Evolutionary conservation across 2,888 invertebrate genomes (phyloP), one percentile per base, ranked within the genome.

Genomic region (Coleophora deauratella): DNA sequence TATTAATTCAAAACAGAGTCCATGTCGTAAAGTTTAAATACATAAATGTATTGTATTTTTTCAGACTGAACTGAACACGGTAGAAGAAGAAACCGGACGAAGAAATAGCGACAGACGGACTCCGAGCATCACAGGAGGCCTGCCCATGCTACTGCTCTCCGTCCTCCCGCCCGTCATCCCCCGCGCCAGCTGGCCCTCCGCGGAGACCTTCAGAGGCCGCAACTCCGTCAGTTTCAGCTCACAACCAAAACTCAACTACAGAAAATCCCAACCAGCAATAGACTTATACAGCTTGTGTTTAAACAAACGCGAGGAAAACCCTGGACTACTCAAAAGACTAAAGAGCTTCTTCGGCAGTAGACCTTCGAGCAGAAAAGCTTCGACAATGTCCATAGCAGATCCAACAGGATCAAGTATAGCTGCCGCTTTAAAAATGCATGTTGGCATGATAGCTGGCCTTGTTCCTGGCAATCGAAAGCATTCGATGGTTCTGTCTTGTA

Each of bases 131-230:
- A 88, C 89, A 27, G 91, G 91, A 10, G 91, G 91, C 12, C 74
- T 92, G 14, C 92, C 92, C 0, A 87, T 92, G 73, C 79, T 92
- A 8, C 72, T 92, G 27, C 87, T 93, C 2, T 92, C 92, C 12
- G 92, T 92, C 7, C 76, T 92, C 0, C 92, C 92, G 0, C 92
- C 92, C 1, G 91, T 92, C 38, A 92, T 92, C 40, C 92, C 92
- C 0, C 85, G 92, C 33, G 92, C 92, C 6, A 91, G 91, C 66
- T 93, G 92, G 93, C 93, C 93, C 0, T 91, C 92, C 9, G 90
- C 92, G 0, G 91, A 92, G 56, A 88, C 88, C 35, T 88, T 84
- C 68, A 81, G 88, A 44, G 87, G 88, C 0, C 66, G 89, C 12
- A 87, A 88, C 50, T 90, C 90, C 1, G 88, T 90, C 43, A 89